Conservation (phyloP, 2,888 invertebrate species). For the Rhagophthalmus giganteus region DNA sequence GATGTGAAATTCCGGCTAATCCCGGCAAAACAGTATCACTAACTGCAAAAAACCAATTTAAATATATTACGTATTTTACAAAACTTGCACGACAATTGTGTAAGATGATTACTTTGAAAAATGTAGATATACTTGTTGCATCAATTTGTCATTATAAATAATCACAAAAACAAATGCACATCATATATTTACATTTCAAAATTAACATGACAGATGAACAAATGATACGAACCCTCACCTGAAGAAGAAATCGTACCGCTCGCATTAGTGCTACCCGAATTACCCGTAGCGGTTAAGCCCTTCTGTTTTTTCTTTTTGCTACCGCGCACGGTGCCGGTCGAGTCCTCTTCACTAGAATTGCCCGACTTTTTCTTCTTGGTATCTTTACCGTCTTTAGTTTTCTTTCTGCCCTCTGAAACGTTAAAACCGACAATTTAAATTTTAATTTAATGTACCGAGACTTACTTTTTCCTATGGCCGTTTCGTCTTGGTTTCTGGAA, state of each 20-base stretch:
- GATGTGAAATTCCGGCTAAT: slow-evolving; percentile 71
- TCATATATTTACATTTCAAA: too few relatives aligned
- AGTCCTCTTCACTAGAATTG: slow-evolving; percentile 58
- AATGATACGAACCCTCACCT: slow-evolving; percentile 55
- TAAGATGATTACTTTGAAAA: too few relatives aligned
- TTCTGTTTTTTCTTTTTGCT: slow-evolving; percentile 64
- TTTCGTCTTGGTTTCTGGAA: slow-evolving; percentile 71
- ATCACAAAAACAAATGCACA: too few relatives aligned
- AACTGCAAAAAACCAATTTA: slow-evolving; percentile 42
- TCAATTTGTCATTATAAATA: too few relatives aligned
- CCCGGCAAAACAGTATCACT: slow-evolving; percentile 55
- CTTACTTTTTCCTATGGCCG: slow-evolving; percentile 64
- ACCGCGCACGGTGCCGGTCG: slow-evolving; percentile 50
- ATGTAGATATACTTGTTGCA: too few relatives aligned
- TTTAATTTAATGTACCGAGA: not conserved
- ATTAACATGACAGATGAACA: slow-evolving; percentile 26
- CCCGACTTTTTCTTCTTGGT: slow-evolving; percentile 63
- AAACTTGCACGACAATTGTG: too few relatives aligned
- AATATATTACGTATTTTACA: too few relatives aligned
- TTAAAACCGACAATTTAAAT: not conserved
- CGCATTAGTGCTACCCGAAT: slow-evolving; percentile 42
- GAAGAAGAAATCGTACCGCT: slow-evolving; percentile 50
- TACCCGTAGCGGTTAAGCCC: slow-evolving; percentile 47
- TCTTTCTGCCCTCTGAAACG: slow-evolving; percentile 71
- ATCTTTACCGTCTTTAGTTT: slow-evolving; percentile 65